These are phyloP conservation scores for Apodemus speciosus DNA, from an alignment of 2,113 vertebrate genomes.

Conservation along the genomic window DNA sequence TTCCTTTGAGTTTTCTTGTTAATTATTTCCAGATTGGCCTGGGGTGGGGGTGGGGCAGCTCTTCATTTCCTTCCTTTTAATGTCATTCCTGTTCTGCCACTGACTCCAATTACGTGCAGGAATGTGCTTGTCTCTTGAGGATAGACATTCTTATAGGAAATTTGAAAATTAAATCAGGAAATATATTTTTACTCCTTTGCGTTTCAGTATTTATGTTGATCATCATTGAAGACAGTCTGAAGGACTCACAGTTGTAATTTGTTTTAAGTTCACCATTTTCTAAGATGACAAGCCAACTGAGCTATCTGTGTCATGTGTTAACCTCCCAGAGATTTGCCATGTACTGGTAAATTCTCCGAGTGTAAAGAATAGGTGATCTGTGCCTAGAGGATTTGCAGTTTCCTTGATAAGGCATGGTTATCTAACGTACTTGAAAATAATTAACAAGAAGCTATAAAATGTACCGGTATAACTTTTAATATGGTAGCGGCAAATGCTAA, in stretches of 20 bases:
- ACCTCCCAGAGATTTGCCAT: background rate
- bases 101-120: conserved; percentile 62
- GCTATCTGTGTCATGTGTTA: background rate
- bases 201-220: conserved; percentile 53
- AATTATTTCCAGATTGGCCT: conserved; percentile 63
- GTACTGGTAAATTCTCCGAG: background rate
- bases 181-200: conserved; percentile 13
- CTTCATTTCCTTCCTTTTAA: conserved; percentile 28
- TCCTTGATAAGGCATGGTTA: conserved; percentile 8
- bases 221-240: conserved; percentile 46
- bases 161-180: conserved; percentile 70
- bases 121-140: conserved; percentile 66
- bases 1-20: conserved; percentile 69
- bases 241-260: conserved; percentile 48
- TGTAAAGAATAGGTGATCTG: background rate
- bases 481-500: conserved; percentile 2
- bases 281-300: conserved; percentile 10
- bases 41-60: background rate
- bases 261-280: conserved; percentile 51
- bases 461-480: background rate
- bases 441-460: background rate
- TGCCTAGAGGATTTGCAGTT: background rate
- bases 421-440: background rate
- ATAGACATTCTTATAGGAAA: conserved; percentile 46
- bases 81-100: conserved; percentile 10